Evolutionary conservation across 2,113 vertebrate species (phyloP).

Genomic region (Trinectes maculatus): DNA sequence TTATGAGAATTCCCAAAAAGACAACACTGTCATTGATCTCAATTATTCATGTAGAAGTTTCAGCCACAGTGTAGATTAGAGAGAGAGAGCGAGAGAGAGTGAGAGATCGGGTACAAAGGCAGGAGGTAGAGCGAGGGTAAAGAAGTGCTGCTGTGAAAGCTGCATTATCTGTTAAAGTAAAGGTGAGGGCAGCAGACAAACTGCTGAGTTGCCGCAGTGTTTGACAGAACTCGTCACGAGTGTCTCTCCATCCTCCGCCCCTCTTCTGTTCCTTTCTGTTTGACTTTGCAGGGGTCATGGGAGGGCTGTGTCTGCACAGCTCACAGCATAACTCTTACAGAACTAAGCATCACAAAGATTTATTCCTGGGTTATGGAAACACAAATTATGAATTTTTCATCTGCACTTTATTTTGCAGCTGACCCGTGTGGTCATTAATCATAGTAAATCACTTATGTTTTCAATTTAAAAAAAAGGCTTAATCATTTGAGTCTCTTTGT

Average conservation of each 20-base stretch:
- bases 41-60: constrained; percentile 75
- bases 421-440: neutral
- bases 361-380: neutral
- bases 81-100: neutral
- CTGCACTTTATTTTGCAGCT: neutral
- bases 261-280: constrained; percentile 2
- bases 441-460: neutral
- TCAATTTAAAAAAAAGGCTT: too few relatives aligned
- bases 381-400: neutral
- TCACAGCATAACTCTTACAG: neutral
- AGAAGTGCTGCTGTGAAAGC: constrained; percentile 24
- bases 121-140: neutral
- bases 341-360: neutral
- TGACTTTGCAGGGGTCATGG: constrained; percentile 23
- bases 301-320: neutral
- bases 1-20: constrained; percentile 69
- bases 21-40: constrained; percentile 67
- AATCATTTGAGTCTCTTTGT: neutral
- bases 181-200: constrained; percentile 48
- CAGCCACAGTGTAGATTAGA: constrained; percentile 61
- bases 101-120: constrained; percentile 3
- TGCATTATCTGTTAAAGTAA: constrained; percentile 18
- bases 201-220: constrained; percentile 55
- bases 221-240: constrained; percentile 22
- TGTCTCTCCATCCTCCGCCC: constrained; percentile 11